phyloP scores from a whole-genome alignment of 2,888 invertebrate genomes.

The Trichacis sp. region DNA sequence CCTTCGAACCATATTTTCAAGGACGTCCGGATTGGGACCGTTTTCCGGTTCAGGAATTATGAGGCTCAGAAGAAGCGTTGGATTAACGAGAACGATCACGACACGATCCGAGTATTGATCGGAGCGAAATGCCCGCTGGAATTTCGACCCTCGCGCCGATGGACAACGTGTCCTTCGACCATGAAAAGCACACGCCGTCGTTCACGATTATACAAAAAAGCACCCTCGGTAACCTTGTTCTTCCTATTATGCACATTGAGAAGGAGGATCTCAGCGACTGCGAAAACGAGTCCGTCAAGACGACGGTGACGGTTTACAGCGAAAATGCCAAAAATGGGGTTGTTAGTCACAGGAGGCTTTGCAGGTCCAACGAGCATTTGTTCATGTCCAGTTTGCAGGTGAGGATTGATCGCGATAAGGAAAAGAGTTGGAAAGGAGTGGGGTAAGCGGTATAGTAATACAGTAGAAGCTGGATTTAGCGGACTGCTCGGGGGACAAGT shows the following conservation, averaged over 20 bases:
- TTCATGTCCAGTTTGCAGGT: conserved; percentile 54
- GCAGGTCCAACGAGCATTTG: conserved; percentile 62
- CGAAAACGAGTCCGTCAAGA: conserved; percentile 38
- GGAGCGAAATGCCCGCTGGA: conserved; percentile 58
- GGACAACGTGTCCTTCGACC: conserved; percentile 45
- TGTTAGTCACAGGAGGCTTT: conserved; percentile 55
- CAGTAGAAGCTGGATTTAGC: too few species aligned
- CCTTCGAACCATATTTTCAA: conserved; percentile 25
- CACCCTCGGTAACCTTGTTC: conserved; percentile 53
- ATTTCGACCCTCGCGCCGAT: conserved; percentile 56
- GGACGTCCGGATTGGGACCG: conserved; percentile 28
- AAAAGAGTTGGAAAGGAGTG: too few species aligned
- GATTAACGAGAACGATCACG: conserved; percentile 24
- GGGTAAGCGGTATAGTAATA: too few species aligned
- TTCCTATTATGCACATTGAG: conserved; percentile 58
- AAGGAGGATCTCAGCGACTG: conserved; percentile 45
- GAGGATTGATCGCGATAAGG: too few species aligned
- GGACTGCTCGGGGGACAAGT: too few species aligned
- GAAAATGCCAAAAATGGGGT: conserved; percentile 52
- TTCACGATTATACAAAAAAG: conserved; percentile 62
- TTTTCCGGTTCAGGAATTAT: conserved; percentile 19
- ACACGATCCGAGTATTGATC: conserved; percentile 30
- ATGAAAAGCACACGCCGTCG: conserved; percentile 50
- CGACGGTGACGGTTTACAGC: conserved; percentile 33
- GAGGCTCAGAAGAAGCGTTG: conserved; percentile 7